phyloP scores from a whole-genome alignment of 2,113 vertebrate genomes.

The Sula dactylatra region DNA sequence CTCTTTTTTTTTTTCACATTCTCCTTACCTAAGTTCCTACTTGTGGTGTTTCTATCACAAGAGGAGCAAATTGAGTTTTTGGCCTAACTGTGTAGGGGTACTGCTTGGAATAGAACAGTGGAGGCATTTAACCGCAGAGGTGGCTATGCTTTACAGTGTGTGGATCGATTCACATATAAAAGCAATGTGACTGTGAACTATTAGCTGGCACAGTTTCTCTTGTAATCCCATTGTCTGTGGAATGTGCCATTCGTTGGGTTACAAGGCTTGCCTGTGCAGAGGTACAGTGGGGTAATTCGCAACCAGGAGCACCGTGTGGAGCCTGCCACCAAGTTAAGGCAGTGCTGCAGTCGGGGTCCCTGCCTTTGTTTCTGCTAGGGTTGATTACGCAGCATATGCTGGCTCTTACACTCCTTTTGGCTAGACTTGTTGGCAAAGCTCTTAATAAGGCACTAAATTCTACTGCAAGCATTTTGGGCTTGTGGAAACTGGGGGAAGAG shows the following conservation, averaged over 20 bases:
- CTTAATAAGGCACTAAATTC: not conserved
- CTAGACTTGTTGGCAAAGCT: not conserved
- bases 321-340: not conserved
- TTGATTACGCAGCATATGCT: not conserved
- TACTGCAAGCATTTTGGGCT: not conserved
- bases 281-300: fast-evolving
- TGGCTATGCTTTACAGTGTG: not conserved
- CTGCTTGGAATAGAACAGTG: not conserved
- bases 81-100: not conserved
- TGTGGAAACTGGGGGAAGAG: not conserved
- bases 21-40: not conserved
- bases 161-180: not conserved
- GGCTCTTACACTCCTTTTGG: not conserved
- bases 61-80: not conserved
- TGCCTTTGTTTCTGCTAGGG: not conserved
- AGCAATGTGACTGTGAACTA: not conserved
- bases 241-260: not conserved
- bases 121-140: not conserved
- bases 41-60: not conserved
- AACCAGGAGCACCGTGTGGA: not conserved
- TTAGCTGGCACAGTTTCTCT: not conserved
- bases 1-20: not conserved
- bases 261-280: not conserved
- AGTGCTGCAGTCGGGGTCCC: not conserved
- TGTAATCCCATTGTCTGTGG: not conserved